Conservation (phyloP, 2,797 vertebrate genomes). For the Phalanger gymnotis region DNA sequence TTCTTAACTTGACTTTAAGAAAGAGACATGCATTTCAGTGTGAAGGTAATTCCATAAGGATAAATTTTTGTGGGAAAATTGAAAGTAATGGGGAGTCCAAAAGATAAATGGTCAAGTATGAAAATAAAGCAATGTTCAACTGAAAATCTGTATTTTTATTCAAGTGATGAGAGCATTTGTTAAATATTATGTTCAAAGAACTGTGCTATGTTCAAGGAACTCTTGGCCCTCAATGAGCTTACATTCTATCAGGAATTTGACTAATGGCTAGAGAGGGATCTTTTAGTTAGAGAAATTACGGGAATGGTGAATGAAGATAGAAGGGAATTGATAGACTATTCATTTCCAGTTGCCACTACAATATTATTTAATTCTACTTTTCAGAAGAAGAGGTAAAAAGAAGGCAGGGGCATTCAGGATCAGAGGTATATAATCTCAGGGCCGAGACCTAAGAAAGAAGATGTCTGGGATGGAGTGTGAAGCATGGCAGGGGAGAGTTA, state of each 20-base stretch:
- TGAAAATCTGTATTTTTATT: neutral
- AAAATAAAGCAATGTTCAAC: neutral
- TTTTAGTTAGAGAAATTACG: neutral
- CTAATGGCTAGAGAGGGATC: neutral
- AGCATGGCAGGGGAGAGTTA: neutral
- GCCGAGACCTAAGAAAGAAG: neutral
- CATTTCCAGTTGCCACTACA: neutral
- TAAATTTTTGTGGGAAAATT: slow-evolving; percentile 34
- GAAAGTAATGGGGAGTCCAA: neutral
- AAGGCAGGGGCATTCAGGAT: neutral
- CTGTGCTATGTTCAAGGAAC: neutral
- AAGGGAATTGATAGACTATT: neutral
- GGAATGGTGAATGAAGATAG: neutral
- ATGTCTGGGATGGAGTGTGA: neutral
- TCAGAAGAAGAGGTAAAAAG: neutral
- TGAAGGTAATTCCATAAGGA: slow-evolving; percentile 6
- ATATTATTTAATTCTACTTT: neutral
- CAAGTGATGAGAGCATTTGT: neutral
- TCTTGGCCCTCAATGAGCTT: neutral
- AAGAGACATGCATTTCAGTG: neutral
- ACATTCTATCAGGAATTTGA: neutral
- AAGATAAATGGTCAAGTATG: neutral
- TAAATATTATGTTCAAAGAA: neutral
- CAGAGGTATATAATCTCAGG: neutral
- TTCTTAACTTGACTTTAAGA: neutral